Evolutionary conservation across 2,888 invertebrate species (phyloP).

Genomic region (Ormyrus labotus): DNA sequence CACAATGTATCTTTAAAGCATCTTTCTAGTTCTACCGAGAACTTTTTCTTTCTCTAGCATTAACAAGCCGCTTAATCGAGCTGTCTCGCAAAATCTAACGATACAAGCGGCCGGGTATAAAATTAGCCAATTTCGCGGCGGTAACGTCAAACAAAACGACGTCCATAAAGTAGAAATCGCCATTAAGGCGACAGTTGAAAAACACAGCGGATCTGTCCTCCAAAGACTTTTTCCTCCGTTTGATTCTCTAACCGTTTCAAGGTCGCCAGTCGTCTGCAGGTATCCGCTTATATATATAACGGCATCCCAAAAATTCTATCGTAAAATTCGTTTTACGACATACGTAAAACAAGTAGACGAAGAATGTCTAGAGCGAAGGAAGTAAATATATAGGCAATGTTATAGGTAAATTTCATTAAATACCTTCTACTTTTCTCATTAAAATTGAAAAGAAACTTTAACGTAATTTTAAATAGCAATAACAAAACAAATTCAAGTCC

Average conservation of each 20-base stretch:
- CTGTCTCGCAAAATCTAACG: background rate
- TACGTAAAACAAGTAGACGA: background rate
- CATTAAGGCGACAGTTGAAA: constrained; percentile 1
- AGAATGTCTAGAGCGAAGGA: no score
- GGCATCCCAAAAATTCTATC: background rate
- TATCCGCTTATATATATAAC: background rate
- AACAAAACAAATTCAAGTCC: no score
- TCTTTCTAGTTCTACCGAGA: background rate
- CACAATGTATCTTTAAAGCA: no score
- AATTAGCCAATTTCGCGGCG: background rate
- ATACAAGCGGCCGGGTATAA: background rate
- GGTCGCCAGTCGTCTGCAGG: constrained; percentile 12
- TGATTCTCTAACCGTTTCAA: constrained; percentile 28
- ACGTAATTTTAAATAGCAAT: no score
- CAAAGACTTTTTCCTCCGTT: background rate
- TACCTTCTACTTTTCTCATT: no score
- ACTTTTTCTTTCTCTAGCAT: background rate
- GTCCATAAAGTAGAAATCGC: constrained; percentile 1
- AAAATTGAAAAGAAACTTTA: no score
- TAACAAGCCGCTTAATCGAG: background rate
- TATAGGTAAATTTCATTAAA: no score
- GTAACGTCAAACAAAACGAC: background rate
- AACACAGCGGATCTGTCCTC: background rate
- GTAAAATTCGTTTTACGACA: constrained; percentile 9
- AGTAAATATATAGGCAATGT: no score